Evolutionary conservation across 23 tunicate genomes (phyloP).

Genomic region (Styela plicata): DNA sequence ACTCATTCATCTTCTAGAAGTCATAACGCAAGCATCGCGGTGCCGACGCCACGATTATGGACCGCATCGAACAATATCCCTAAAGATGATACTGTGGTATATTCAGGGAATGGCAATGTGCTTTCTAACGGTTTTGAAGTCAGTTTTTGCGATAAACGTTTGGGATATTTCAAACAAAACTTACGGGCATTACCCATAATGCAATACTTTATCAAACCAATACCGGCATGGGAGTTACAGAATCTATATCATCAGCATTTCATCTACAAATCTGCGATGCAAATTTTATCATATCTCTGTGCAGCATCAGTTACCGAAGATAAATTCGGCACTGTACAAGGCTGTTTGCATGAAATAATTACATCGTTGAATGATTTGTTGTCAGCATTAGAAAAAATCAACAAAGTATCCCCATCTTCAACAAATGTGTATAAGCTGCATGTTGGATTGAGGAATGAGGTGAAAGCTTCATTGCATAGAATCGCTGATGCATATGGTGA

Average conservation of each 20-base stretch:
- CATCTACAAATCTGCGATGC: constrained; percentile 61
- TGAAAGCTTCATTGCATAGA: constrained; percentile 22
- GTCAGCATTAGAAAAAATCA: constrained; percentile 1
- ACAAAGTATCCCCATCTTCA: constrained; percentile 9
- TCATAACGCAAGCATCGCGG: constrained; percentile 12
- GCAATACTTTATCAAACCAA: not conserved
- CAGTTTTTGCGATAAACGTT: not conserved
- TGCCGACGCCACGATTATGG: constrained; percentile 66
- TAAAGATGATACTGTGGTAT: not conserved
- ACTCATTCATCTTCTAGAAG: constrained; percentile 4
- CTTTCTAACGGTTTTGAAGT: not conserved
- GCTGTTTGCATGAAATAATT: constrained; percentile 47
- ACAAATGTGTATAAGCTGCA: not conserved
- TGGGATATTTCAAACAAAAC: not conserved
- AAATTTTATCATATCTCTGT: constrained; percentile 45
- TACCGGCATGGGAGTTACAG: not conserved
- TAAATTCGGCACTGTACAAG: constrained; percentile 73
- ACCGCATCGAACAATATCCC: not conserved
- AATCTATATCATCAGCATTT: constrained; percentile 44
- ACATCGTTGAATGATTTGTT: constrained; percentile 36
- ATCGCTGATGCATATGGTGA: constrained; percentile 15
- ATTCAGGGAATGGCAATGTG: not conserved
- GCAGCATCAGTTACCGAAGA: constrained; percentile 66
- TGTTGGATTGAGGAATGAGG: not conserved
- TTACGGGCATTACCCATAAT: not conserved